Percentiles rank a stretch among this genome's conserved stretches.
Conservation (phyloP, 1,140 invertebrate species). For the Tetranychus urticae region DNA sequence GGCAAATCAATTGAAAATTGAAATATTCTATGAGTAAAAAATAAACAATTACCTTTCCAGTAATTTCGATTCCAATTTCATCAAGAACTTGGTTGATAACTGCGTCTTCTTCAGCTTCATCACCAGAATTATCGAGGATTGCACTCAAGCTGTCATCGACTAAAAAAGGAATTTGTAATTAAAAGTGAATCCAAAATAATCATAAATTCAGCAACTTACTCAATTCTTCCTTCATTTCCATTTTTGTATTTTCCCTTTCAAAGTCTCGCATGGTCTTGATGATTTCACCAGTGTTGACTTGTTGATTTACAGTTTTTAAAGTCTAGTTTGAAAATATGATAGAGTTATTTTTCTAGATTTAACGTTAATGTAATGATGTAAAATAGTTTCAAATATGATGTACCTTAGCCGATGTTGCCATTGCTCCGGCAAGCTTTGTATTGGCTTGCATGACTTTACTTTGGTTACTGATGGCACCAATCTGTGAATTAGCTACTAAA, state of each 20-base stretch:
- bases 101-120: slow-evolving; percentile 64
- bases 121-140: slow-evolving; percentile 55
- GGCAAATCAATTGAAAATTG: neutral
- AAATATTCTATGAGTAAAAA: slow-evolving; percentile 17
- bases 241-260: slow-evolving; percentile 49
- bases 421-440: slow-evolving; percentile 54
- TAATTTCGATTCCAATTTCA: slow-evolving; percentile 85
- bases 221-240: slow-evolving; percentile 88
- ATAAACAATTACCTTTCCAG: slow-evolving; percentile 35
- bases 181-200: neutral
- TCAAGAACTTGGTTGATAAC: slow-evolving; percentile 69
- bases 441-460: slow-evolving; percentile 64
- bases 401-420: slow-evolving; percentile 52
- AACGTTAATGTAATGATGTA: slow-evolving; percentile 7
- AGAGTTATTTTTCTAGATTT: slow-evolving; percentile 8
- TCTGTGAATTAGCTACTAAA: slow-evolving; percentile 42
- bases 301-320: slow-evolving; percentile 62
- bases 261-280: slow-evolving; percentile 57
- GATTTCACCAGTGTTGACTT: slow-evolving; percentile 61
- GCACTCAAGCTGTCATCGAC: slow-evolving; percentile 56
- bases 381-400: neutral
- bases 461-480: slow-evolving; percentile 48
- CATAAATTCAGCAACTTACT: slow-evolving; percentile 26
- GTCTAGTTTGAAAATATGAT: slow-evolving; percentile 21
- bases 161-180: slow-evolving; percentile 17